phyloP scores from a whole-genome alignment of 2,797 vertebrate species.

The Micromesistius poutassou region DNA sequence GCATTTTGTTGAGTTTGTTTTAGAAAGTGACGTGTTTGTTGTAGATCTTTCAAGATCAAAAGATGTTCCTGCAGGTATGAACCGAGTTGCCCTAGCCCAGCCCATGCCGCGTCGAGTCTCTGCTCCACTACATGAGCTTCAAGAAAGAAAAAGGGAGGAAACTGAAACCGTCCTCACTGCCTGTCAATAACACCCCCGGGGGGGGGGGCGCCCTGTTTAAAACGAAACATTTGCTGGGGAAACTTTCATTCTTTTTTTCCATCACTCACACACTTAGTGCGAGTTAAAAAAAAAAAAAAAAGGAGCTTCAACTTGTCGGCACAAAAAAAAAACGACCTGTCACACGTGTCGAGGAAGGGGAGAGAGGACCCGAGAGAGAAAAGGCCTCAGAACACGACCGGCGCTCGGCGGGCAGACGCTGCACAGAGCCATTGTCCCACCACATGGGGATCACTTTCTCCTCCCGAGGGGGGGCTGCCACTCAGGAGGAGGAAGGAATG shows the following conservation, averaged over 20 bases:
- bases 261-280: neutral
- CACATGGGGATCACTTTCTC: neutral
- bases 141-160: neutral
- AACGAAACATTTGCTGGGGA: conserved; percentile 2
- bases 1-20: neutral
- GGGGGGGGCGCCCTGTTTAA: neutral
- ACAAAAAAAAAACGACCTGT: neutral
- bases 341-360: neutral
- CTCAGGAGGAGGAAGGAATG: neutral
- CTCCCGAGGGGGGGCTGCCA: neutral
- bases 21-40: neutral
- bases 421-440: neutral
- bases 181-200: neutral
- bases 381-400: neutral
- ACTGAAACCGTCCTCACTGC: neutral
- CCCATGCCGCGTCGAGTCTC: neutral
- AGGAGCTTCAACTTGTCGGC: neutral
- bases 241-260: conserved; percentile 11
- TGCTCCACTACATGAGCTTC: conserved; percentile 24
- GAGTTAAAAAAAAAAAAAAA: no score
- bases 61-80: neutral
- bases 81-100: neutral
- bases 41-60: neutral
- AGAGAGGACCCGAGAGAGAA: neutral
- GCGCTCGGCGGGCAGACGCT: neutral